Percentiles rank a stretch among this genome's conserved stretches.
These are phyloP conservation scores for Malurus splendens DNA, from an alignment of 2,797 vertebrate genomes.

Conservation along the genomic window DNA sequence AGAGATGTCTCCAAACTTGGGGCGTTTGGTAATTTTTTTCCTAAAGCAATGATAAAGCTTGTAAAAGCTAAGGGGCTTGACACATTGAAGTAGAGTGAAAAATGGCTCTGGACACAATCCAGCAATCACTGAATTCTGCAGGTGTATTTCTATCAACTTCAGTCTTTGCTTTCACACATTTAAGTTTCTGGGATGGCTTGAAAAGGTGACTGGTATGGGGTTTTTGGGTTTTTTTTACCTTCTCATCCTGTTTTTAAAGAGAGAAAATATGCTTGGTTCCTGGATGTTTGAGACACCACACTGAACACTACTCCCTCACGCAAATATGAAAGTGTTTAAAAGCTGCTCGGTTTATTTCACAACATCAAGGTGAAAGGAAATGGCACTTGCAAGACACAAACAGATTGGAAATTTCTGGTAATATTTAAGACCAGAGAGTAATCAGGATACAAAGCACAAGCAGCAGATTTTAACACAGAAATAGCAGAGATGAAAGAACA, in stretches of 20 bases:
- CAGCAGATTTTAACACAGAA: background rate
- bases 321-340: background rate
- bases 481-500: background rate
- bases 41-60: background rate
- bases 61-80: background rate
- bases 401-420: background rate
- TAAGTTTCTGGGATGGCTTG: background rate
- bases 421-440: background rate
- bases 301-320: background rate
- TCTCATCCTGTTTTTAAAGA: fast-evolving
- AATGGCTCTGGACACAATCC: background rate
- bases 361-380: background rate
- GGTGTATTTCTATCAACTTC: background rate
- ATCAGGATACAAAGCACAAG: background rate
- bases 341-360: background rate
- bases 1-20: background rate
- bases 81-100: background rate
- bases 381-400: background rate
- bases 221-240: background rate
- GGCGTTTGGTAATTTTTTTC: background rate
- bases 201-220: background rate
- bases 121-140: background rate
- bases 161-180: background rate
- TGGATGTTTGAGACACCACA: background rate
- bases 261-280: background rate